Base-by-base conservation (phyloP, 2,888 invertebrate genomes). In the Uropetala carovei region DNA sequence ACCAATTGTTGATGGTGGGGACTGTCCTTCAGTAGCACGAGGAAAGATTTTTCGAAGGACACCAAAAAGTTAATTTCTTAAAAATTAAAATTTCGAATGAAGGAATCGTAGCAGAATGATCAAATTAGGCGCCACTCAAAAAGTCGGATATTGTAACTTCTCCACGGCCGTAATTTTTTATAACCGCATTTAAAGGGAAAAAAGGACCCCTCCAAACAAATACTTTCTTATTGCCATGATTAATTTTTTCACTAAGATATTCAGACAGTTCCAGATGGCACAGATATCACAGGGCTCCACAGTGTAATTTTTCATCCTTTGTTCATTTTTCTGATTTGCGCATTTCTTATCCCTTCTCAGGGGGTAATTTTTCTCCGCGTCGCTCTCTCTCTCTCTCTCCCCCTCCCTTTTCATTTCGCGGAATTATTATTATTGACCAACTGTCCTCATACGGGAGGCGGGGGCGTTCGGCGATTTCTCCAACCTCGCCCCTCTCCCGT, bases 361-460 rank as follows among this genome's bases (percentile, higher is more conserved):
- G 60, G 64, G 56, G 89, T 64, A 89, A 89, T 89, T 43, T 68
- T 68, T 89, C 89, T 30, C 56, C 18, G 10, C 22, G 75, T 27
- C 27, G 16, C 75, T 22, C 27, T 75, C 18, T 75, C 18, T 75
- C 75, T 22, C 75, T 18, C 22, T 68, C 75, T 22, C 75, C 11
- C 7, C 75, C 75, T 3, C 43, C n/a, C 56, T n/a, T 83, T 64
- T 68, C 89, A 68, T 89, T 89, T 68, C 89, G n/a, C 18, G 89
- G 68, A 89, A 89, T 89, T 89, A 89, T 64, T 89, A 64, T 68
- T 64, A 89, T 89, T 89, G 89, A 68, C 89, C 89, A 64, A 64
- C 64, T 64, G 89, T 89, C 64, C 58, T 89, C 68, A n/a, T 43
- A 57, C 18, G 43, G 27, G 43, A 68, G 64, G 18, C n/a, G 27